A percentile compares a stretch with the other conserved stretches of the same genome.
Evolutionary conservation across 1,140 invertebrate genomes (phyloP).

Genomic region (Coenobita brevimanus): DNA sequence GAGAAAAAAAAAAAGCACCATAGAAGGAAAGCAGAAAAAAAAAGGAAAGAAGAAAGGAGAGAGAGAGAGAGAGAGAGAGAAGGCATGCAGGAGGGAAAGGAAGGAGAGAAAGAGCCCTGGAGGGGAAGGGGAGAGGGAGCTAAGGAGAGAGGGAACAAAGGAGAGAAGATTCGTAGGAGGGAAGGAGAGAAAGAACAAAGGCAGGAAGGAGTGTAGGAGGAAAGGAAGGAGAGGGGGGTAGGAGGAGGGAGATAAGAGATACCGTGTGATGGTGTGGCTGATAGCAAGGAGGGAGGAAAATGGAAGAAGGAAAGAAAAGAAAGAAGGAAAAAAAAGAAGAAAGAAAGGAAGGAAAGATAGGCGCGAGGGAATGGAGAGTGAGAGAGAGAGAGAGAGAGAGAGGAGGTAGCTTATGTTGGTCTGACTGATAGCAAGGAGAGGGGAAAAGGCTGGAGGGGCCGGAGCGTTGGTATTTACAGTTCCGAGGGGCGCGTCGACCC

Average conservation of each 20-base stretch:
- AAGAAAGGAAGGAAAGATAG: neutral
- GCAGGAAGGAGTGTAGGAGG: neutral
- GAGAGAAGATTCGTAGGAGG: too few relatives aligned
- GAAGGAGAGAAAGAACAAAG: too few relatives aligned
- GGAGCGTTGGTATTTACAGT: constrained; percentile 42
- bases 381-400: neutral
- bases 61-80: neutral
- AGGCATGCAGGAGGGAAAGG: neutral
- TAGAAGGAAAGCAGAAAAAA: neutral
- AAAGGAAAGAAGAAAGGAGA: neutral
- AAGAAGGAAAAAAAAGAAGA: neutral
- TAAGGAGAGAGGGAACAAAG: too few relatives aligned
- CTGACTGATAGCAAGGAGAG: constrained; percentile 31
- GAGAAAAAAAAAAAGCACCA: neutral
- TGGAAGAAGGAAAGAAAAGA: too few relatives aligned
- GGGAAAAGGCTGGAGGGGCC: constrained; percentile 6
- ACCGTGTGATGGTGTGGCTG: neutral
- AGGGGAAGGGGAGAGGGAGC: too few relatives aligned
- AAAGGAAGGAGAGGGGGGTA: too few relatives aligned
- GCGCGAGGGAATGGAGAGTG: neutral
- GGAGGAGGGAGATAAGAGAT: too few relatives aligned
- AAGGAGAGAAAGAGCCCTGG: too few relatives aligned
- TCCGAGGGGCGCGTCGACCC: neutral
- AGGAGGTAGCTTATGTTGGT: neutral
- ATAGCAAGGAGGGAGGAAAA: neutral